Base-by-base conservation (phyloP, 2,113 vertebrate species). In the Alaudala cheleensis region DNA sequence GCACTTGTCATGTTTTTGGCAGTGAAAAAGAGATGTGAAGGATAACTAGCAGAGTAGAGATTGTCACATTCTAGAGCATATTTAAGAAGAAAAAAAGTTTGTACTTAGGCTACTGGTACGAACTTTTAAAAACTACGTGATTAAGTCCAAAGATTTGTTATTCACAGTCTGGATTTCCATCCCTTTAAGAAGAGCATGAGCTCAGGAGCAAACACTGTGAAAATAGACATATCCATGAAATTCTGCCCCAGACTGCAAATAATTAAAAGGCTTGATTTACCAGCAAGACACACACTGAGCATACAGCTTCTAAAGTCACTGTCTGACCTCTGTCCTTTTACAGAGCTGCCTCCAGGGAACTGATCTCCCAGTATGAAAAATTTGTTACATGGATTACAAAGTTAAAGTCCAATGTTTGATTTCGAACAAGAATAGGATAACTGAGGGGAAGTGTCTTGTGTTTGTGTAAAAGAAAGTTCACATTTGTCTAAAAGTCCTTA, bases 1-100 rank as follows among this genome's bases (percentile, higher is more conserved):
- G 50, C 42, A 62, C 54, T 89, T 88, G 92, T 90, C 91, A 94
- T 21, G 21, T 81, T 91, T 64, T 47, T 92, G 70, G 18, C 42
- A 87, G 45, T 45, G 45, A 89, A 9, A 71, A 76, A 79, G 42
- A 71, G 20, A 79, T 57, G 22, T 1, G 21, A 76, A 77, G 18
- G 19, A 72, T 26, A 90, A 49, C 28, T 49, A 81, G 25, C 28
- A 21, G 11, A 29, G 21, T 26, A 74, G 17, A 87, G 37, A 39
- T 12, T 91, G 78, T 39, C 18, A 57, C 31, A 47, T 42, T 77
- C 9, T 50, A 65, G 57, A 11, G 23, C 6, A 33, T 21, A 26
- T 51, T 80, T 79, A 60, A 81, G 34, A 82, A 16, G 49, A 47
- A 1, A 71, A 67, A 74, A 10, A 79, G 22, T 73, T 72, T 64